phyloP scores from a whole-genome alignment of 2,888 invertebrate genomes.

The Gisinianus flammeolus region DNA sequence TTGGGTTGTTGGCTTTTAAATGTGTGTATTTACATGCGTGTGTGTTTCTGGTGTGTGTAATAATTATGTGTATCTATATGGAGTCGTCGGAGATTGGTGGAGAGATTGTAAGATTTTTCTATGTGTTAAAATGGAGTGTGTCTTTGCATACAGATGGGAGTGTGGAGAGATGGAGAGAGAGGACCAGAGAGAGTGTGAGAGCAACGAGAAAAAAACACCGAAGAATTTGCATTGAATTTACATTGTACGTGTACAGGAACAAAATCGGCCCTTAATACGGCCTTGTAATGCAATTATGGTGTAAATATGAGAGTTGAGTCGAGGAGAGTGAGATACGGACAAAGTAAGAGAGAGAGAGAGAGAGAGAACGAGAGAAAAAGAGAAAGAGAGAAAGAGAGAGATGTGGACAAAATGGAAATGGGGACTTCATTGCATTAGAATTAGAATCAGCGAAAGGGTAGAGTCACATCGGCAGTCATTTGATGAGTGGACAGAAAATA shows the following conservation, averaged over 20 bases:
- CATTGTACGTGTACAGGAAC: slow-evolving; percentile 12
- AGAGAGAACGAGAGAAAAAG: slow-evolving; percentile 8
- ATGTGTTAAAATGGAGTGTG: background rate
- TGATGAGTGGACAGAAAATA: slow-evolving; percentile 33
- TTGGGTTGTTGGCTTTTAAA: slow-evolving; percentile 3
- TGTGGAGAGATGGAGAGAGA: background rate
- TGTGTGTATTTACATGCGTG: background rate
- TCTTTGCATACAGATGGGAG: slow-evolving; percentile 1
- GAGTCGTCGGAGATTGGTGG: too few species aligned
- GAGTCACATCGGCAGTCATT: slow-evolving; percentile 23
- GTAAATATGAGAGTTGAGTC: slow-evolving; percentile 21
- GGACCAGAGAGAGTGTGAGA: too few species aligned
- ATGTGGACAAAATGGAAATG: slow-evolving; percentile 15
- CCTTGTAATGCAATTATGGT: slow-evolving; percentile 23
- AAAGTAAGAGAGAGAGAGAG: too few species aligned
- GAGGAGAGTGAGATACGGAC: too few species aligned
- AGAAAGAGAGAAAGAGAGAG: slow-evolving; percentile 16
- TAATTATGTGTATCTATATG: too few species aligned
- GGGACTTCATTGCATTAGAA: slow-evolving; percentile 13
- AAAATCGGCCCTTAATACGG: slow-evolving; percentile 22
- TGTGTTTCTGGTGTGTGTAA: background rate
- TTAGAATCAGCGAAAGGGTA: background rate
- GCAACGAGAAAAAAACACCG: background rate
- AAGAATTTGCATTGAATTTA: slow-evolving; percentile 3
- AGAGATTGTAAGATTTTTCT: slow-evolving; percentile 1